Conservation (phyloP, 2,797 vertebrate genomes). For the Florisuga fusca region DNA sequence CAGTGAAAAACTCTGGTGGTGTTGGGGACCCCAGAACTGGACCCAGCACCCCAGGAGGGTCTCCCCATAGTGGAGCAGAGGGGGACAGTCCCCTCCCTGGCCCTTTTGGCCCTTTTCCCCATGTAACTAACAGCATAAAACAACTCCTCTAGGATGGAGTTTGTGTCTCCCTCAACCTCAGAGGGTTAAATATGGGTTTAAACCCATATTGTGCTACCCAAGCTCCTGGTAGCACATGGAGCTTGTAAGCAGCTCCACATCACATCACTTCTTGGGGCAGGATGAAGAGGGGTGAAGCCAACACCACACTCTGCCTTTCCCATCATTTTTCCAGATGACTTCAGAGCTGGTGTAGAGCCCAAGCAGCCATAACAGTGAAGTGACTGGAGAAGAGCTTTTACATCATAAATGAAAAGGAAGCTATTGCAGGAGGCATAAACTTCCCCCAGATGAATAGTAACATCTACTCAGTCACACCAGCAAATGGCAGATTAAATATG, state of each 20-base stretch:
- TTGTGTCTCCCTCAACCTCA: not conserved
- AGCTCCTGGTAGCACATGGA: not conserved
- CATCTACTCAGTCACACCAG: not conserved
- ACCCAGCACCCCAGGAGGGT: no score
- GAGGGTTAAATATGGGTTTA: not conserved
- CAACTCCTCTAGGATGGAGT: not conserved
- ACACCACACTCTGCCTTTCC: not conserved
- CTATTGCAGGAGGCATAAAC: not conserved
- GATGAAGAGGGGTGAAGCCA: not conserved
- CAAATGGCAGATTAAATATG: not conserved
- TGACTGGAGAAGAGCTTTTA: not conserved
- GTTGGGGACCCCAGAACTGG: no score
- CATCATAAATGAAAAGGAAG: not conserved
- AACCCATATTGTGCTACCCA: no score
- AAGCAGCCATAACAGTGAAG: not conserved
- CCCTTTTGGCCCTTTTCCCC: accelerated
- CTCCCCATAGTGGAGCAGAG: no score
- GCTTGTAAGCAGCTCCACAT: not conserved
- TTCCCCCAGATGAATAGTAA: not conserved
- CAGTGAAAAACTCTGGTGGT: no score
- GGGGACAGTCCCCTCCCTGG: no score
- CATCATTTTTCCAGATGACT: not conserved
- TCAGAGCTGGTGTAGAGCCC: not conserved
- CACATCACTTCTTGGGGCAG: not conserved
- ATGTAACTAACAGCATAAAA: not conserved